A percentile compares a stretch with the other conserved stretches of the same genome.
Conservation (phyloP, 1,140 invertebrate genomes). For the Psilanteris sp. region DNA sequence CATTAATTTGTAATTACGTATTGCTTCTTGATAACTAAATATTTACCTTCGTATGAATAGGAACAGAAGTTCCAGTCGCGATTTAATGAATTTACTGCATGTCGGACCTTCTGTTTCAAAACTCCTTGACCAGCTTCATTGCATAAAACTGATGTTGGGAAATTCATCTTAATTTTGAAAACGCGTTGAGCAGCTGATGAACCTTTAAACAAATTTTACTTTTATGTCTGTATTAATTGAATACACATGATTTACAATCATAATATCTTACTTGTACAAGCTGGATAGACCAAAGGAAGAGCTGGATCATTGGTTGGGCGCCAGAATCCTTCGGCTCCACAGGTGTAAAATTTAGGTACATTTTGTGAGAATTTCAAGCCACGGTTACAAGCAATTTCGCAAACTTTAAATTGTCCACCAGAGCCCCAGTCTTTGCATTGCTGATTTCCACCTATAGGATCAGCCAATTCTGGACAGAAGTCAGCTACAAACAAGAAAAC, state of each 20-base stretch:
- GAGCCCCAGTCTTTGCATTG: conserved; percentile 97
- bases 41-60: conserved; percentile 89
- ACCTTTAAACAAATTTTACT: conserved; percentile 80
- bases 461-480: conserved; percentile 91
- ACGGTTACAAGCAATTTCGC: conserved; percentile 92
- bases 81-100: conserved; percentile 93
- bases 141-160: conserved; percentile 95
- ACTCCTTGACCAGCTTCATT: conserved; percentile 96
- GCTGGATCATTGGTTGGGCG: conserved; percentile 90
- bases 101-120: conserved; percentile 90
- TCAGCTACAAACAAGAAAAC: conserved; percentile 85
- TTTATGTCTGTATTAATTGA: too few relatives aligned
- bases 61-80: conserved; percentile 96
- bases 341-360: conserved; percentile 96
- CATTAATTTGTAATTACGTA: too few relatives aligned
- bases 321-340: conserved; percentile 98
- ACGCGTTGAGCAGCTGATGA: conserved; percentile 93
- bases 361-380: conserved; percentile 93
- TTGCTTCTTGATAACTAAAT: too few relatives aligned
- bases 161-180: conserved; percentile 94
- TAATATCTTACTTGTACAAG: conserved; percentile 87
- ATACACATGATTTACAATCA: too few relatives aligned
- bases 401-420: conserved; percentile 95
- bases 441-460: conserved; percentile 94
- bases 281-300: conserved; percentile 91